A percentile compares a stretch with the other conserved stretches of the same genome.
Conservation (phyloP, 2,797 vertebrate species). For the Lycodopsis pacificus region DNA sequence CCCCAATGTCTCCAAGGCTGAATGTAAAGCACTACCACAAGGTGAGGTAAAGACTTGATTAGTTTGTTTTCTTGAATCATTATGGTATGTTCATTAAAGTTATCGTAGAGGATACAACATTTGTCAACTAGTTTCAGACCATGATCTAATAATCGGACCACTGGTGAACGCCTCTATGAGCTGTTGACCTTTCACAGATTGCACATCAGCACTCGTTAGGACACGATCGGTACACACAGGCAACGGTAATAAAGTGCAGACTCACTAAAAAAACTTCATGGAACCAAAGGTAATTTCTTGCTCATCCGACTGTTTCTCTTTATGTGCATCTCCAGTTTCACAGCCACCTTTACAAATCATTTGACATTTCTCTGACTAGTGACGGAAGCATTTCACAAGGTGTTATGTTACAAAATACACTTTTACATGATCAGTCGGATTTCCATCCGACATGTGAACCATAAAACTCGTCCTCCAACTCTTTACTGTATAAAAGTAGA, state of each 20-base stretch:
- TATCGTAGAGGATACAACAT: constrained; percentile 8
- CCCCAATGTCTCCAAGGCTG: not conserved
- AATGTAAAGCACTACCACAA: not conserved
- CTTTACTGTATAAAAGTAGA: not conserved
- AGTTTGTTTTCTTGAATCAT: constrained; percentile 1
- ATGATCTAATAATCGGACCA: constrained; percentile 8
- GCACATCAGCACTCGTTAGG: not conserved
- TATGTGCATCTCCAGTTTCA: constrained; percentile 3
- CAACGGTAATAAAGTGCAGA: not conserved
- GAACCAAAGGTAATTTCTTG: constrained; percentile 7
- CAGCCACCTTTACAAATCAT: not conserved
- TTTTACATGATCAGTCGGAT: not conserved
- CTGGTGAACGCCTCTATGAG: not conserved
- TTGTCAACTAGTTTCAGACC: constrained; percentile 4
- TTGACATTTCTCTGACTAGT: not conserved
- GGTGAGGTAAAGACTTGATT: not conserved
- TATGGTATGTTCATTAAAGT: constrained; percentile 5
- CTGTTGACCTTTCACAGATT: constrained; percentile 2
- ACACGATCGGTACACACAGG: not conserved
- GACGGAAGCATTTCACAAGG: not conserved
- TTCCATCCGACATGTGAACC: not conserved
- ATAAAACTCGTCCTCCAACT: not conserved
- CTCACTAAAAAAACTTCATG: constrained; percentile 15
- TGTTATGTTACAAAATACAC: constrained; percentile 7
- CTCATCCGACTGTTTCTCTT: not conserved